Evolutionary conservation across 2,888 invertebrate species (phyloP).

Genomic region (Chaetogeoica ovagalla): DNA sequence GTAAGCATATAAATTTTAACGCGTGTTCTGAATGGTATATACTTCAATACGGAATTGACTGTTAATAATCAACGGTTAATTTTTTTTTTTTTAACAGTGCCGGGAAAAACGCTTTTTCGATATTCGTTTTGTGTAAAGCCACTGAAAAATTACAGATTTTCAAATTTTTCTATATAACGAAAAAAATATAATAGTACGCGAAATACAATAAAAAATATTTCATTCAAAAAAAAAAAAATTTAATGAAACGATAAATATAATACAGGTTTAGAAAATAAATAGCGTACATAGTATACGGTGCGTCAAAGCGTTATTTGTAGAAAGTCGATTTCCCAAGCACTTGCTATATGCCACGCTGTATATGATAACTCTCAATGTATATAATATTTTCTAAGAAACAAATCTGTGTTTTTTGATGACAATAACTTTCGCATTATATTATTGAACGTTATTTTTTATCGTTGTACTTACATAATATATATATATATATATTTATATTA

Average conservation of each 20-base stretch:
- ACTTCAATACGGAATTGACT: not conserved
- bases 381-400: conserved; percentile 29
- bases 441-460: not conserved
- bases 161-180: too few species aligned
- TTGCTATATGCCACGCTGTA: not conserved
- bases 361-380: not conserved
- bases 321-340: conserved; percentile 15
- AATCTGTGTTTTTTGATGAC: conserved; percentile 46
- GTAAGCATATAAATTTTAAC: not conserved
- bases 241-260: too few species aligned
- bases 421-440: conserved; percentile 30
- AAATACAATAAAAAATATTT: too few species aligned
- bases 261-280: not conserved
- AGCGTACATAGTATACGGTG: not conserved
- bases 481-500: too few species aligned
- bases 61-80: not conserved
- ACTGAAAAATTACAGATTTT: too few species aligned
- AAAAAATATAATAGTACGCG: too few species aligned
- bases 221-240: too few species aligned
- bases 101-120: not conserved
- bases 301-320: not conserved
- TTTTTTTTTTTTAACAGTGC: not conserved
- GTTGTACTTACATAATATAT: not conserved
- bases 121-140: too few species aligned
- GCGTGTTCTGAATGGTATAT: not conserved